Evolutionary conservation across 1,140 invertebrate genomes (phyloP), one percentile per base, ranked within the genome.

Genomic region (Holotrichia oblita): DNA sequence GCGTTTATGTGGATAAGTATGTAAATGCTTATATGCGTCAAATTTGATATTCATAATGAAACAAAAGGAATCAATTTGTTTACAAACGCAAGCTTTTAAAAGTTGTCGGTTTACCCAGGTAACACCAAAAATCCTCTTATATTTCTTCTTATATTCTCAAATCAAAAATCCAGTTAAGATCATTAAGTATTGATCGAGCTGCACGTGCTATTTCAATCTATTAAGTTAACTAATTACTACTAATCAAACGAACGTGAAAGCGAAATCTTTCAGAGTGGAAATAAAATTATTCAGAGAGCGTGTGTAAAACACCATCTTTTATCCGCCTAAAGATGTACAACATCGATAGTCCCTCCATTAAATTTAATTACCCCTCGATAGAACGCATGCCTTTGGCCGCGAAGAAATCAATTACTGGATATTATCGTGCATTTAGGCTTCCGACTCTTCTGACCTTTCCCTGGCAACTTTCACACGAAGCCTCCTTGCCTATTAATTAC

Each of bases 341-440:
- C 48, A 55, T 55, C 48, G 48, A 55, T 55, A 55, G 48, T 55
- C 48, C 48, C 14, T 17, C 48, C 48, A 55, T 55, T 55, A 55
- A 55, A 55, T 55, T 55, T 55, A 55, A 55, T 55, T 55, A 55
- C 14, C 48, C 48, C 48, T 17, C 17, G 48, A 55, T 55, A 55
- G 48, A 55, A 55, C 48, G 48, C 14, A 55, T 17, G 48, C 48
- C 48, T 55, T 14, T 55, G 14, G 48, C 48, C 48, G 48, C 48
- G 48, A 55, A 55, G 48, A 55, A 55, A 55, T 55, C 48, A 55
- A 55, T 55, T 55, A 55, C 48, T 55, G 48, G 48, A 55, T 55
- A 55, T 55, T 55, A 55, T 55, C 48, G 48, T 14, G 48, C 48
- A 55, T 55, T 55, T 55, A 55, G 48, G 48, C 48, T 55, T 55